Evolutionary conservation across 1,140 invertebrate species (phyloP).

Genomic region (Bradysia coprophila): DNA sequence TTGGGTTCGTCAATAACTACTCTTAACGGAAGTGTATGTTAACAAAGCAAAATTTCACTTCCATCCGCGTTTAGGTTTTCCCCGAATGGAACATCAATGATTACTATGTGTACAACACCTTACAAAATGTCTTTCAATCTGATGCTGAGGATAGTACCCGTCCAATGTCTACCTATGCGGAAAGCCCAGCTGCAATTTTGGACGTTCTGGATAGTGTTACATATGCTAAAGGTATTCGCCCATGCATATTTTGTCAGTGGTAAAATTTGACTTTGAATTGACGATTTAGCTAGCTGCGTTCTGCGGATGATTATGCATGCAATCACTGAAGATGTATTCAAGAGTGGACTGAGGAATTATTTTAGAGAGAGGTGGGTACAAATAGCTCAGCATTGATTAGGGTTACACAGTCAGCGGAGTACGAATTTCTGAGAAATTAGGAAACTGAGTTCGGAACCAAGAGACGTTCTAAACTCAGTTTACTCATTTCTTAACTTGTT

Average conservation of each 20-base stretch:
- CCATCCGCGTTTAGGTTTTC: constrained; percentile 33
- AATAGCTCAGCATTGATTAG: neutral
- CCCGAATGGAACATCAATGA: constrained; percentile 60
- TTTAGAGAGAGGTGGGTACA: neutral
- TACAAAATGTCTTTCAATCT: constrained; percentile 39
- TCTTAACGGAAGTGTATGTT: neutral
- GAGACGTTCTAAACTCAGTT: neutral
- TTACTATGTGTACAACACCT: constrained; percentile 48
- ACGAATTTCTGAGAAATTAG: neutral
- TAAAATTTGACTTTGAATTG: constrained; percentile 34
- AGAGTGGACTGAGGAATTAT: neutral
- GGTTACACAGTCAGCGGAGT: neutral
- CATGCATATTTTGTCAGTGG: neutral
- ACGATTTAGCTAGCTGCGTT: constrained; percentile 23
- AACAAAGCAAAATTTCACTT: neutral
- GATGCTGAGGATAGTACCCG: constrained; percentile 47
- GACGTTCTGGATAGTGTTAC: constrained; percentile 65
- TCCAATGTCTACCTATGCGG: constrained; percentile 52
- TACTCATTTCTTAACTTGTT: constrained; percentile 16
- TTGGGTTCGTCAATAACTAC: neutral
- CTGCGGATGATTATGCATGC: constrained; percentile 1
- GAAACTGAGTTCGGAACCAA: neutral
- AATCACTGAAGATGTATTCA: neutral
- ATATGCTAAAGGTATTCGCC: constrained; percentile 44
- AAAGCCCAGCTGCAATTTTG: constrained; percentile 49